Conservation (phyloP, 1,140 invertebrate species). For the Doryteuthis pealeii region DNA sequence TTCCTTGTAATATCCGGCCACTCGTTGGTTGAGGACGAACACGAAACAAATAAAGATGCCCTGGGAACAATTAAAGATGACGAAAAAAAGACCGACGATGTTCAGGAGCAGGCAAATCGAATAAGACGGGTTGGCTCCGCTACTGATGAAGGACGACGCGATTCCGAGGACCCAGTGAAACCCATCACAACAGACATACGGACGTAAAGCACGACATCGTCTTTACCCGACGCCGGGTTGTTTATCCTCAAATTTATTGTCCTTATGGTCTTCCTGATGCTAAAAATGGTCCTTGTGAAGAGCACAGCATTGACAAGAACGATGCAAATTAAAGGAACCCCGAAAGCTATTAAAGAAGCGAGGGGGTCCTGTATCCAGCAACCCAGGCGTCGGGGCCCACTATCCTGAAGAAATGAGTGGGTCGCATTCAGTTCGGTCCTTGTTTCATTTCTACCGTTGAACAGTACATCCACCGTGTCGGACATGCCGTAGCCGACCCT, state of each 20-base stretch:
- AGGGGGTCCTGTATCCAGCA: conserved; percentile 62
- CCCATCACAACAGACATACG: conserved; percentile 62
- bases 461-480: background rate
- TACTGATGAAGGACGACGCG: conserved; percentile 48
- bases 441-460: background rate
- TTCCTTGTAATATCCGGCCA: conserved; percentile 38
- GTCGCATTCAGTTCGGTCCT: background rate
- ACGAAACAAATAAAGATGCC: conserved; percentile 58
- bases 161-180: conserved; percentile 61
- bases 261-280: conserved; percentile 62
- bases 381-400: conserved; percentile 20
- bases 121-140: conserved; percentile 29
- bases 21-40: conserved; percentile 51
- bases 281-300: conserved; percentile 58
- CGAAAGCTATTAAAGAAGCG: conserved; percentile 57
- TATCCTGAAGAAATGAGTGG: background rate
- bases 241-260: conserved; percentile 33
- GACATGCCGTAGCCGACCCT: conserved; percentile 39
- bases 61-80: conserved; percentile 51
- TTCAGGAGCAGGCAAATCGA: conserved; percentile 41
- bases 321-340: conserved; percentile 54
- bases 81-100: conserved; percentile 48
- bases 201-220: conserved; percentile 65
- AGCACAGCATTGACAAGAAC: conserved; percentile 54
- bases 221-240: conserved; percentile 39